Evolutionary conservation across 92 coral and sea anemone species (phyloP), one percentile per base, ranked within the genome.

Genomic region (Pocillopora meandrina): DNA sequence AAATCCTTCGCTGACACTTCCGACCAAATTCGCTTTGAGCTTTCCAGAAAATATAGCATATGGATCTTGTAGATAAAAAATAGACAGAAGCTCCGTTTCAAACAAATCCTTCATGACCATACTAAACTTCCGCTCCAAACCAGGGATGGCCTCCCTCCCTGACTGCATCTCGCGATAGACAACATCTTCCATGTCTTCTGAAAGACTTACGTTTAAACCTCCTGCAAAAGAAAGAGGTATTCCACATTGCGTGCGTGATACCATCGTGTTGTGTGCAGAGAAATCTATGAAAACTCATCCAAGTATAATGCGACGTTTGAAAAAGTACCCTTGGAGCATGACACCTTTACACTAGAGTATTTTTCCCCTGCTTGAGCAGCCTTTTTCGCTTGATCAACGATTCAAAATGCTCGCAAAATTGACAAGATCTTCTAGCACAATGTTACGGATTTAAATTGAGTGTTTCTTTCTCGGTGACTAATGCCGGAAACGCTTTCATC

Each of bases 1-100:
- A 56, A 84, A 84, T 36, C 87, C 87, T 84, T 84, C 87, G 36
- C 87, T 84, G 63, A 76, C 75, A 75, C 87, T 84, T 36, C 87
- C 87, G 21, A 84, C 87, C 21, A 84, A 26, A 12, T 65, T 76
- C 17, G 64, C n/a, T 75, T 66, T 60, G 21, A 84, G 76, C 82
- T 84, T 84, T 20, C 69, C 82, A 14, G 82, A 75, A 36, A 75
- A 66, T 0, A 84, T 84, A 20, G 80, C 56, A 61, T 76, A 84
- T 5, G 87, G 87, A 66, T 84, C 87, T 84, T 61, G 87, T 31
- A 84, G 83, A 52, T 84, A 12, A 21, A 84, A 84, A 65, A 84
- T 52, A 23, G 87, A 84, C 65, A 84, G 56, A 18, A 78, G 65
- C 52, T 84, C 87, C 16, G 59, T 65, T 76, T 84, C 82, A 34